A percentile compares a stretch with the other conserved stretches of the same genome.
Evolutionary conservation across 2,888 invertebrate species (phyloP).

Genomic region (Pandemis corylana): DNA sequence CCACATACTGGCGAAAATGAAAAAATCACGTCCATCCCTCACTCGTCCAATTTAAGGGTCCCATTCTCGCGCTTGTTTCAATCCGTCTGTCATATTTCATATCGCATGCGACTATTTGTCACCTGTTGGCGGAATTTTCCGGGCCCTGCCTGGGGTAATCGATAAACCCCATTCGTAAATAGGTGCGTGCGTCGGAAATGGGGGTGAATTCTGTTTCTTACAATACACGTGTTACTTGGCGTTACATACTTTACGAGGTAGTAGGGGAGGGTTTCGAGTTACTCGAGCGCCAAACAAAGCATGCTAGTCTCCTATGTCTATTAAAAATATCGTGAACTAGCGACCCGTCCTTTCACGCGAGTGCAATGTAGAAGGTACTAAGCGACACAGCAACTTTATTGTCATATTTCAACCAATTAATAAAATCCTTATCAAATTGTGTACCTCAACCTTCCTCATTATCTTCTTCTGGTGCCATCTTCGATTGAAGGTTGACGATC

Average conservation of each 20-base stretch:
- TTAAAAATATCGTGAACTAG: too few relatives aligned
- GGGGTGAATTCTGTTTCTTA: slow-evolving; percentile 1
- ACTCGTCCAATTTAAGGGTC: slow-evolving; percentile 31
- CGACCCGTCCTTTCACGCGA: too few relatives aligned
- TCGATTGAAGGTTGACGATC: too few relatives aligned
- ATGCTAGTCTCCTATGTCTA: too few relatives aligned
- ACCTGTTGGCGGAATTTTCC: slow-evolving; percentile 29
- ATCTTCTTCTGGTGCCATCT: too few relatives aligned
- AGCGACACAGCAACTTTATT: too few relatives aligned
- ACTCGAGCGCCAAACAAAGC: background rate
- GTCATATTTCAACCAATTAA: too few relatives aligned
- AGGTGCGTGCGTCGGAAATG: background rate
- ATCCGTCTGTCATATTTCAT: slow-evolving; percentile 38
- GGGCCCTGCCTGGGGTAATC: slow-evolving; percentile 14
- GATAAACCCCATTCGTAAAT: slow-evolving; percentile 25
- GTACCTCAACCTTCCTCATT: too few relatives aligned
- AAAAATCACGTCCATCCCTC: slow-evolving; percentile 25
- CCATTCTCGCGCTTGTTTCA: slow-evolving; percentile 36
- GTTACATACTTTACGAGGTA: background rate
- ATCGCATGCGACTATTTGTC: slow-evolving; percentile 36
- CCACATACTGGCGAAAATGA: background rate
- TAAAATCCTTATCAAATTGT: too few relatives aligned
- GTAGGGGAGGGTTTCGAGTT: background rate
- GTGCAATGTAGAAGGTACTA: too few relatives aligned
- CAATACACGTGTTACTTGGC: background rate